Conservation (phyloP, 2,113 vertebrate genomes). For the Hemicordylus capensis region DNA sequence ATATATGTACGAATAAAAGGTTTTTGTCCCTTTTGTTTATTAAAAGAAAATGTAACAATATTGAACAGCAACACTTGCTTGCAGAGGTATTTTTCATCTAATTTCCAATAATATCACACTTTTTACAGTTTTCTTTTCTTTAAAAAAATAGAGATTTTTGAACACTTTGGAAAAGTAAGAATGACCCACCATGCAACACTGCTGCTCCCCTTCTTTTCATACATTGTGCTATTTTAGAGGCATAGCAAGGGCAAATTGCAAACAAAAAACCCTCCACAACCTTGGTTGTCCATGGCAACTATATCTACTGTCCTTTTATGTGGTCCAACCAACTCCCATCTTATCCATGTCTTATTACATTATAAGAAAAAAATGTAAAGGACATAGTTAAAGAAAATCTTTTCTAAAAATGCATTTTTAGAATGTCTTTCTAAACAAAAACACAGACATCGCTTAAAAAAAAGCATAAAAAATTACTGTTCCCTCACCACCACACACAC, state of each 20-base stretch:
- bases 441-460: no score
- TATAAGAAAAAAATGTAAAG: no score
- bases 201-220: slow-evolving; percentile 48
- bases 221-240: slow-evolving; percentile 19
- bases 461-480: slow-evolving; percentile 3
- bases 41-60: slow-evolving; percentile 63
- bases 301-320: slow-evolving; percentile 25
- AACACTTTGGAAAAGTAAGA: slow-evolving; percentile 70
- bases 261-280: slow-evolving; percentile 35
- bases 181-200: slow-evolving; percentile 50
- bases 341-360: slow-evolving; percentile 9
- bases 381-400: no score
- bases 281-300: slow-evolving; percentile 31
- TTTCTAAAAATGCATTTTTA: no score
- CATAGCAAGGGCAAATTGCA: slow-evolving; percentile 42
- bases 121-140: slow-evolving; percentile 58
- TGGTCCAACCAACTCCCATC: slow-evolving; percentile 13
- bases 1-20: slow-evolving; percentile 44
- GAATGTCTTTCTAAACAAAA: no score
- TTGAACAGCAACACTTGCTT: slow-evolving; percentile 62
- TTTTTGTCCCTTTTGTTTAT: slow-evolving; percentile 64
- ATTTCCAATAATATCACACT: slow-evolving; percentile 23
- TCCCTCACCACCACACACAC: no score
- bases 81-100: slow-evolving; percentile 54
- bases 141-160: slow-evolving; percentile 67